Base-by-base conservation (phyloP, 64 coral and sea anemone genomes). In the Pocillopora verrucosa region DNA sequence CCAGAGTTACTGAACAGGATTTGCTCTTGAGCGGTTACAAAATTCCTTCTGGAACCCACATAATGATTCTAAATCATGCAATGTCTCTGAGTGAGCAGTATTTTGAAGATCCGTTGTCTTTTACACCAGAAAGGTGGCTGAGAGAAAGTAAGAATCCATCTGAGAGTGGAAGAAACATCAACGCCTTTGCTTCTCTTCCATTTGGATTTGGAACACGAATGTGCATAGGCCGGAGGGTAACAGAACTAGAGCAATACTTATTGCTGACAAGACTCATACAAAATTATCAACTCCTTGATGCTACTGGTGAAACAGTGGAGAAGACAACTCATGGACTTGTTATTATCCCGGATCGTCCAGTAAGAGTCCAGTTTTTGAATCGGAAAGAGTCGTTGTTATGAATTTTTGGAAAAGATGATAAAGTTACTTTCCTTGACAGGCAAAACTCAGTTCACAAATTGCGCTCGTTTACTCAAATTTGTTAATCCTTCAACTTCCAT, bases 121-220 rank as follows among this genome's bases (percentile, higher is more conserved):
- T 91, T 51, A 83, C 22, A 7, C 89, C 89, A 34, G 89, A 91
- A 20, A 74, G 89, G 68, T 91, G 89, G 89, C 60, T 91, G 56
- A 35, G 81, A n/a, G 60, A 84, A 10, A 10, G 63, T n/a, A 36
- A 63, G 4, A 79, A 78, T 16, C 20, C 58, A 15, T 22, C 38
- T 25, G 56, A 41, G 13, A 34, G 62, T 37, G 41, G 61, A 25
- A 17, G 34, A 15, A 41, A 75, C 22, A 37, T 38, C 19, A 17
- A 76, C 12, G 65, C 79, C 74, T 91, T 91, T 76, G 89, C 89
- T 1, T 85, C 89, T 14, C 26, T 91, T 10, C 89, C 89, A 59
- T 91, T 91, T 86, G 89, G 89, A 20, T 85, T 76, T 91, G 89
- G 89, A 13, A 83, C 61, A 57, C 58, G 89, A 63, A 91, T 91